Conservation (phyloP, 2,797 vertebrate genomes). For the Lophius americanus region DNA sequence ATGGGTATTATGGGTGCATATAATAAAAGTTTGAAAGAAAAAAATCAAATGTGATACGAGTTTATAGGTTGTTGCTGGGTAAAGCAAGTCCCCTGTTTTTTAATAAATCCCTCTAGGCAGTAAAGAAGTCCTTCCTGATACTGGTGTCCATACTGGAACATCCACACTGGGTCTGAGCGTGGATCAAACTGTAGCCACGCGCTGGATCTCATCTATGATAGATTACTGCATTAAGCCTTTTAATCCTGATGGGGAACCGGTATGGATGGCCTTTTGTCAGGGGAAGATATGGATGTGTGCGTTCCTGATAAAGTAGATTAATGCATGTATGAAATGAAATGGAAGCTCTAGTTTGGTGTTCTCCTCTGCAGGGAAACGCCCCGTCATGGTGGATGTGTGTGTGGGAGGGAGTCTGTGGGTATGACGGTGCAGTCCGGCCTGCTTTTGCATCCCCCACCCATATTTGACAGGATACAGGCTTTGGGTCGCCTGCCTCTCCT, state of each 20-base stretch:
- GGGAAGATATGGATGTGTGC: slow-evolving; percentile 41
- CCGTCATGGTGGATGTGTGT: slow-evolving; percentile 21
- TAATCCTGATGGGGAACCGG: slow-evolving; percentile 63
- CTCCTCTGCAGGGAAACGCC: slow-evolving; percentile 58
- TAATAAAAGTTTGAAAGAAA: too few species aligned
- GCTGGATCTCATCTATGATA: slow-evolving; percentile 51
- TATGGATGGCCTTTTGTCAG: slow-evolving; percentile 51
- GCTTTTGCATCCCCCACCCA: slow-evolving; percentile 13
- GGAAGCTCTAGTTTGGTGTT: slow-evolving; percentile 21
- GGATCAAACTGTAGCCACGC: slow-evolving; percentile 18
- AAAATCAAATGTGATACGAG: too few species aligned
- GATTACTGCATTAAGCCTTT: slow-evolving; percentile 54
- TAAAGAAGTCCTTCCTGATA: too few species aligned
- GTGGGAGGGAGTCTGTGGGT: slow-evolving; percentile 38
- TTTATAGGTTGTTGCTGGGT: too few species aligned
- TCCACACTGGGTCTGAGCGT: background rate
- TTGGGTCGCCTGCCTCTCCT: background rate
- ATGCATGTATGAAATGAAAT: slow-evolving; percentile 59
- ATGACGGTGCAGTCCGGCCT: slow-evolving; percentile 43
- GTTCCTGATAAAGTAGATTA: slow-evolving; percentile 44
- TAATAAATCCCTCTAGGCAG: too few species aligned
- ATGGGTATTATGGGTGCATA: too few species aligned
- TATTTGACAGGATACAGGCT: slow-evolving; percentile 12
- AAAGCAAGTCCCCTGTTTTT: too few species aligned
- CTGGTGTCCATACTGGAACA: too few species aligned